Base-by-base conservation (phyloP, 2,888 invertebrate genomes). In the Tetramorium bicarinatum region DNA sequence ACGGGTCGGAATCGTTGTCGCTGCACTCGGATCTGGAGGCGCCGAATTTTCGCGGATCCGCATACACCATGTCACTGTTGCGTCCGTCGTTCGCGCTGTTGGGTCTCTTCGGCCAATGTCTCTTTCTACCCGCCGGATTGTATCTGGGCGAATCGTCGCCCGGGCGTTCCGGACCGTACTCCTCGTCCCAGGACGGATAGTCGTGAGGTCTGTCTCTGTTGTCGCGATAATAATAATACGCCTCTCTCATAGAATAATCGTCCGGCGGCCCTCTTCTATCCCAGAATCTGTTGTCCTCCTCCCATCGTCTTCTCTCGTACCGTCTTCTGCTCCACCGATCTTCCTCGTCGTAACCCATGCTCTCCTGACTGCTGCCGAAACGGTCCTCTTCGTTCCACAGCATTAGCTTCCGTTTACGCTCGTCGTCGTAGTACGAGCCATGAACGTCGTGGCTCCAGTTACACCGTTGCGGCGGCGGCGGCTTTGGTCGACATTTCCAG, bases 281-380 rank as follows among this genome's bases (percentile, higher is more conserved):
- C 95, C 94, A 88, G 90, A 92, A 93, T 90, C 95, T 91, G 86
- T 95, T 93, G 85, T 95, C 95, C 82, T 96, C 96, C 44, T 95
- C 95, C 87, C 96, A 92, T 72, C 93, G 82, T 87, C 93, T 91
- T 72, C 94, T 92, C 15, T 94, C 94, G 83, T 93, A 94, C 29
- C 94, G 94, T 47, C 93, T 90, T 67, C 93, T 90, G 25, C 87
- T 88, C 90, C 93, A 93, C 66, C 94, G 91, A 47, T 95, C 93
- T 21, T 95, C 94, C 72, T 96, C 96, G 79, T 95, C 95, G 75
- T 95, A 95, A 69, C 95, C 93, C 93, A 94, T 94, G 83, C 94
- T 94, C 85, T 95, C 95, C 72, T 95, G 94, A 72, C 95, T 95
- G 75, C 95, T 95, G 52, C 94, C 94, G 74, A 95, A 95, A 47